These are phyloP conservation scores for Anoplopoma fimbria DNA, from an alignment of 2,113 vertebrate genomes.

Conservation along the genomic window DNA sequence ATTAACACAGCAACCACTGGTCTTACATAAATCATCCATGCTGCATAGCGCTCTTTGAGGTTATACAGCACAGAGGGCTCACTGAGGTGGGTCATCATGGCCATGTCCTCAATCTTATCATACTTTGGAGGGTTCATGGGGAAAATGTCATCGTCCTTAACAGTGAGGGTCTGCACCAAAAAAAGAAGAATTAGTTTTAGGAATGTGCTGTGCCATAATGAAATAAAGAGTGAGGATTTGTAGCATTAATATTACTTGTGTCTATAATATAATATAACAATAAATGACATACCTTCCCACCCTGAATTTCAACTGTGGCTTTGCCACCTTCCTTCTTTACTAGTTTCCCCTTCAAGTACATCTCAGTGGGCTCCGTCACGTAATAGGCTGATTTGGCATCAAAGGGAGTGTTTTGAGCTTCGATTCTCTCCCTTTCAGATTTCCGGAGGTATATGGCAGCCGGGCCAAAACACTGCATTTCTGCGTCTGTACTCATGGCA, in stretches of 20 bases:
- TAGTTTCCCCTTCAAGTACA: slow-evolving; percentile 87
- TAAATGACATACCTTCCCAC: slow-evolving; percentile 79
- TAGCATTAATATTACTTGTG: background rate
- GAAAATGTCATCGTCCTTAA: no score
- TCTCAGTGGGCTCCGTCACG: slow-evolving; percentile 82
- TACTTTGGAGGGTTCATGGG: slow-evolving; percentile 86
- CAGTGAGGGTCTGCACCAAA: no score
- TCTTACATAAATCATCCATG: slow-evolving; percentile 91
- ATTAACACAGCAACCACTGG: slow-evolving; percentile 71
- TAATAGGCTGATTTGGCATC: slow-evolving; percentile 90
- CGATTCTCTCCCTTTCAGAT: slow-evolving; percentile 88
- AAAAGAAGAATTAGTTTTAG: background rate
- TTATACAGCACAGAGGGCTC: slow-evolving; percentile 85
- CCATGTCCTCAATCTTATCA: slow-evolving; percentile 86
- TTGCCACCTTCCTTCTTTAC: slow-evolving; percentile 88
- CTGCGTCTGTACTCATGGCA: slow-evolving; percentile 85
- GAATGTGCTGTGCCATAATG: background rate
- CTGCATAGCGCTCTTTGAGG: slow-evolving; percentile 92
- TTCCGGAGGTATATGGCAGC: slow-evolving; percentile 90
- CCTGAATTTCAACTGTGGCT: slow-evolving; percentile 84
- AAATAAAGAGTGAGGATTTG: background rate
- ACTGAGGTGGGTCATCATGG: slow-evolving; percentile 86
- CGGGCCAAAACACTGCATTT: slow-evolving; percentile 89
- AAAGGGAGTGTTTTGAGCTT: slow-evolving; percentile 87
- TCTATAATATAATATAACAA: background rate